Evolutionary conservation across 2,797 vertebrate species (phyloP).

Genomic region (Yasuhikotakia modesta): DNA sequence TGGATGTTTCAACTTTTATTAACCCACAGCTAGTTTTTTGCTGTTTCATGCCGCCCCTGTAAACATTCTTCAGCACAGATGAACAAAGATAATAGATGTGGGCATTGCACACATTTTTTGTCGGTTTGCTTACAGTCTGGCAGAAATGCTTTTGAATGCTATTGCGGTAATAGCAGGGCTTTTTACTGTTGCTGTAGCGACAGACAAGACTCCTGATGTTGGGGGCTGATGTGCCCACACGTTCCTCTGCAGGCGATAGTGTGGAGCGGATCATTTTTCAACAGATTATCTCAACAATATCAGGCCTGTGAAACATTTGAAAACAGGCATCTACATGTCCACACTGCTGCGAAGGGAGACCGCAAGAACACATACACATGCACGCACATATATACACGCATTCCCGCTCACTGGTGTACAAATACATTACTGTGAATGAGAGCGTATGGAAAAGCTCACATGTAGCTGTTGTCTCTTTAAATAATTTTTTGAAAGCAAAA

Average conservation of each 20-base stretch:
- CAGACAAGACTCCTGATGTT: constrained; percentile 57
- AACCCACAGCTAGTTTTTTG: not conserved
- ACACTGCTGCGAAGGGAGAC: constrained; percentile 47
- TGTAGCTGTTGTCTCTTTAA: not conserved
- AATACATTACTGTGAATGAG: constrained; percentile 18
- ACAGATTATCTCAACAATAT: constrained; percentile 65
- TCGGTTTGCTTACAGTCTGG: constrained; percentile 24
- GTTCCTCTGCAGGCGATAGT: constrained; percentile 54
- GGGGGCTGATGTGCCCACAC: constrained; percentile 57
- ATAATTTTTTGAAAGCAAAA: not conserved
- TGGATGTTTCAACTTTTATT: not conserved
- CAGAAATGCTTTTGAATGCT: constrained; percentile 6
- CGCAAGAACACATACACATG: not conserved
- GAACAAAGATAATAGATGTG: constrained; percentile 6
- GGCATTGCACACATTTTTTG: constrained; percentile 5
- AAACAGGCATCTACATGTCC: constrained; percentile 67
- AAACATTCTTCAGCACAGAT: constrained; percentile 19
- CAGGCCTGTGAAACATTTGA: constrained; percentile 55
- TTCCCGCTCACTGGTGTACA: not conserved
- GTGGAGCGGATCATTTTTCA: constrained; percentile 61
- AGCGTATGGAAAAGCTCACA: constrained; percentile 10
- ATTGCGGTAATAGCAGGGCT: constrained; percentile 26
- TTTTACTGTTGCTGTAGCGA: constrained; percentile 63
- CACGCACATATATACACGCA: not conserved
- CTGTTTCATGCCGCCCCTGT: not conserved